These are phyloP conservation scores for Danio kyathit DNA, from an alignment of 2,797 vertebrate species.

Conservation along the genomic window DNA sequence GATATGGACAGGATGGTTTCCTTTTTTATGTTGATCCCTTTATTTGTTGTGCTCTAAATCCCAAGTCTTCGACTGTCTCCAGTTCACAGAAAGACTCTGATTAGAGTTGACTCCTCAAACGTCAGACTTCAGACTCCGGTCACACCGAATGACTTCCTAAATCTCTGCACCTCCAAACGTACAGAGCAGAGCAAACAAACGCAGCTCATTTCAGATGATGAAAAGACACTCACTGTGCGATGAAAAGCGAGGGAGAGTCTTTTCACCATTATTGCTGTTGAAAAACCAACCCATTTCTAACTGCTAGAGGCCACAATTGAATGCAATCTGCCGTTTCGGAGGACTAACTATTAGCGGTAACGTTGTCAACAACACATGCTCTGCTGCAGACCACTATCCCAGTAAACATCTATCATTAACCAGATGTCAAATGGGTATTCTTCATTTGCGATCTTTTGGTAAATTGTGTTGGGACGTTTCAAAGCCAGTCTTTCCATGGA, in stretches of 20 bases:
- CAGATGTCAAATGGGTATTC: slow-evolving; percentile 24
- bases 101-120: slow-evolving; percentile 39
- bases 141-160: slow-evolving; percentile 53
- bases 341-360: slow-evolving; percentile 18
- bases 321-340: background rate
- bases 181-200: slow-evolving; percentile 48
- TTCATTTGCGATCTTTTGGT: slow-evolving; percentile 25
- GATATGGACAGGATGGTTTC: slow-evolving; percentile 43
- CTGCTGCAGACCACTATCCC: slow-evolving; percentile 18
- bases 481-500: slow-evolving; percentile 46
- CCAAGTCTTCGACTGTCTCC: slow-evolving; percentile 48
- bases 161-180: slow-evolving; percentile 31
- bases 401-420: slow-evolving; percentile 39
- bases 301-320: slow-evolving; percentile 1
- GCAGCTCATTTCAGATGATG: slow-evolving; percentile 33
- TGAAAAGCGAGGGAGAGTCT: slow-evolving; percentile 25
- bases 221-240: slow-evolving; percentile 34
- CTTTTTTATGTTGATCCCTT: slow-evolving; percentile 33
- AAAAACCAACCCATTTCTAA: background rate
- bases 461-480: slow-evolving; percentile 38
- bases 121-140: slow-evolving; percentile 42
- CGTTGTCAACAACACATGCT: slow-evolving; percentile 31
- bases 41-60: slow-evolving; percentile 49
- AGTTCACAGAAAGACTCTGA: slow-evolving; percentile 39
- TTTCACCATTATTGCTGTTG: background rate